These are phyloP conservation scores for Ibycter americanus DNA, from an alignment of 2,797 vertebrate species.

Conservation along the genomic window DNA sequence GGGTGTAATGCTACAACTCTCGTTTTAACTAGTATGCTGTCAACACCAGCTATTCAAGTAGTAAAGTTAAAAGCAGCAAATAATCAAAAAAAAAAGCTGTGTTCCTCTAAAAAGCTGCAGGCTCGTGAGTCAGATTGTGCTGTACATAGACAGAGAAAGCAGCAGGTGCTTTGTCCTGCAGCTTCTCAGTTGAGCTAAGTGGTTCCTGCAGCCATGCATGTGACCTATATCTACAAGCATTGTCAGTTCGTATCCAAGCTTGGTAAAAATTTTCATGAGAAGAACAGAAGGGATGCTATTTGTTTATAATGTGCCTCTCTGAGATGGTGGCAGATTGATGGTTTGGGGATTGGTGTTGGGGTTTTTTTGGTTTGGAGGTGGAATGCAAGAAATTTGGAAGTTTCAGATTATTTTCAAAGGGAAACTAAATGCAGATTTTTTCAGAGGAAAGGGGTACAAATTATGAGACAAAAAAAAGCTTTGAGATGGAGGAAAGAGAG, in stretches of 20 bases:
- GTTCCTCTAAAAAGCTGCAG: not conserved
- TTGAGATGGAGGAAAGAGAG: not conserved
- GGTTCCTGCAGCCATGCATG: not conserved
- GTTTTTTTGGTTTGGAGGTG: not conserved
- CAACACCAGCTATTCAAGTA: not conserved
- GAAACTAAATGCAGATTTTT: not conserved
- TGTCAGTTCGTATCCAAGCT: not conserved
- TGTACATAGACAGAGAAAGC: not conserved
- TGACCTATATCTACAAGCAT: not conserved
- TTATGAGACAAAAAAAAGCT: not conserved
- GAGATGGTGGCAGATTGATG: not conserved
- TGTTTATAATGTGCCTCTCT: not conserved
- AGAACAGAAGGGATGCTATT: not conserved
- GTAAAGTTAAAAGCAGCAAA: not conserved
- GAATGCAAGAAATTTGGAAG: not conserved
- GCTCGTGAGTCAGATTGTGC: not conserved
- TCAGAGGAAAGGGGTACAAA: not conserved
- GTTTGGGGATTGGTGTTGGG: too few relatives aligned
- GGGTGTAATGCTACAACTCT: not conserved
- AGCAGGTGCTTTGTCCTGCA: not conserved
- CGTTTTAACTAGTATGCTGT: not conserved
- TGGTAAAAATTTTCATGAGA: not conserved
- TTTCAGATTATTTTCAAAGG: not conserved
- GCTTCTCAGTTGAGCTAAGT: not conserved
- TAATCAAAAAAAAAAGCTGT: not conserved